Evolutionary conservation across 2,888 invertebrate genomes (phyloP).

Genomic region (Brassicogethes aeneus): DNA sequence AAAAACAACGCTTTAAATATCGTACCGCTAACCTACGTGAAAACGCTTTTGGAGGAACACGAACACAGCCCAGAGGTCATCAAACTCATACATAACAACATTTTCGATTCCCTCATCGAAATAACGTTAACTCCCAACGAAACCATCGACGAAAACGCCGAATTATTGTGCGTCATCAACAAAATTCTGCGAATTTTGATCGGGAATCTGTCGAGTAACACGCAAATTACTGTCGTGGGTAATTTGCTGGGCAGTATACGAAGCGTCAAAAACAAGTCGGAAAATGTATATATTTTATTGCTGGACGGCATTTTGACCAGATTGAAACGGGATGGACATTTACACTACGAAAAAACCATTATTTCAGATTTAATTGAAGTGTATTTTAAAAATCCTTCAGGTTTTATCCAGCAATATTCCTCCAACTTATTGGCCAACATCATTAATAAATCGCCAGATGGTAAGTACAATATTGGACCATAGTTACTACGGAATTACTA

Average conservation of each 20-base stretch:
- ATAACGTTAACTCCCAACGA: neutral
- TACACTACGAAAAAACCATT: conserved; percentile 29
- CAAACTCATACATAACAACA: conserved; percentile 2
- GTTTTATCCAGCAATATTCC: conserved; percentile 36
- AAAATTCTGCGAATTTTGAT: conserved; percentile 41
- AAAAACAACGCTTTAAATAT: conserved; percentile 13
- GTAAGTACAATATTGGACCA: too few species aligned
- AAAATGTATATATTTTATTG: conserved; percentile 36
- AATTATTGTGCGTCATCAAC: conserved; percentile 32
- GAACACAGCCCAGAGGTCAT: conserved; percentile 4
- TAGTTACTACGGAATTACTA: too few species aligned
- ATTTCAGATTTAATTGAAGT: conserved; percentile 36
- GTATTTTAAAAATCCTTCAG: conserved; percentile 25
- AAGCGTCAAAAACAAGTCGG: conserved; percentile 7
- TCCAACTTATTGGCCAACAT: conserved; percentile 49
- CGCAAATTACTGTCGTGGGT: conserved; percentile 41
- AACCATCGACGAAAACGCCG: neutral
- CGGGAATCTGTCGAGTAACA: conserved; percentile 36
- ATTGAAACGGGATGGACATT: conserved; percentile 39
- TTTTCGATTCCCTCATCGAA: neutral
- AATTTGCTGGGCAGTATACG: conserved; percentile 34
- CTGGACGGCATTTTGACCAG: conserved; percentile 47
- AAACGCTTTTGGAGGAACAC: conserved; percentile 10
- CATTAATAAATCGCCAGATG: conserved; percentile 44
- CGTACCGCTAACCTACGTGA: conserved; percentile 28